Conservation (phyloP, 1,140 invertebrate species). For the Drosophila asahinai region DNA sequence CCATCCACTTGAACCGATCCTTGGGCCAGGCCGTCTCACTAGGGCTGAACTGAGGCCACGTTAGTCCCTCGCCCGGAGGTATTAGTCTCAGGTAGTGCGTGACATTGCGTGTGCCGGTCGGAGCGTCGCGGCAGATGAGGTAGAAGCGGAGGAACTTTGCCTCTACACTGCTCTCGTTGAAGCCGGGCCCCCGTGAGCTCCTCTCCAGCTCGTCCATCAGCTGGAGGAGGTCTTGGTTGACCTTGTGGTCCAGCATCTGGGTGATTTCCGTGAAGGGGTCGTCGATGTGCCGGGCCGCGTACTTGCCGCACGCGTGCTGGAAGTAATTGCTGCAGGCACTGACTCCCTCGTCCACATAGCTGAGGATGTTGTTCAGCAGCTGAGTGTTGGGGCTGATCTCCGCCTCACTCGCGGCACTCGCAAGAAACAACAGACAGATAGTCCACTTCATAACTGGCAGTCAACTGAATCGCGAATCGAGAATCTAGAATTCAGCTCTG, state of each 20-base stretch:
- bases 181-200: not conserved
- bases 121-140: conserved; percentile 36
- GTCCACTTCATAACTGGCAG: conserved; percentile 19
- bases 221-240: conserved; percentile 47
- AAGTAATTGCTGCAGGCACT: conserved; percentile 65
- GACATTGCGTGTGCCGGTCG: not conserved
- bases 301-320: conserved; percentile 75
- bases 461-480: conserved; percentile 13
- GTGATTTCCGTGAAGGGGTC: conserved; percentile 57
- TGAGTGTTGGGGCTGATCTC: conserved; percentile 18
- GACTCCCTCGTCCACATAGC: conserved; percentile 51
- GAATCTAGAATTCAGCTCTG: conserved; percentile 2
- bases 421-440: conserved; percentile 6
- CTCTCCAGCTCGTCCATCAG: conserved; percentile 31
- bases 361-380: conserved; percentile 40
- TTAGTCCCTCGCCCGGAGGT: conserved; percentile 32
- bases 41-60: conserved; percentile 52
- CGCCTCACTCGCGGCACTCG: not conserved
- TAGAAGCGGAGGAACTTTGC: conserved; percentile 42
- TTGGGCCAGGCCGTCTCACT: conserved; percentile 16
- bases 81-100: conserved; percentile 38
- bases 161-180: conserved; percentile 30
- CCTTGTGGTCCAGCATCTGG: conserved; percentile 57
- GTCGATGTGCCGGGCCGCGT: conserved; percentile 27
- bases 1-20: conserved; percentile 62